A percentile compares a stretch with the other conserved stretches of the same genome.
Conservation (phyloP, 2,888 invertebrate species). For the Periphyllus acericola region DNA sequence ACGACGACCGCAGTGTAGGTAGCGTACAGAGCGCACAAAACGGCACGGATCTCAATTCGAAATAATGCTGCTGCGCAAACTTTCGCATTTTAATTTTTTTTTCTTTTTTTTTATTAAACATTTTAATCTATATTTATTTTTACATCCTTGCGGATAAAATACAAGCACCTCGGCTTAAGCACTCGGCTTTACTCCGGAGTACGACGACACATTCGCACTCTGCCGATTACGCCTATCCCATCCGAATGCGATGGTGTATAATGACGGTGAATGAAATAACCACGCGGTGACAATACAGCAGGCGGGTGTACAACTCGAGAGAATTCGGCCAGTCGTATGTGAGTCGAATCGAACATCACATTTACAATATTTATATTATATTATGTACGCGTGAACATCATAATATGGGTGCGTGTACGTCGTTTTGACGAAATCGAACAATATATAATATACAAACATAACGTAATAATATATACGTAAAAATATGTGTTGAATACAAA, state of each 20-base stretch:
- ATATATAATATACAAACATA: background rate
- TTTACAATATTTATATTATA: background rate
- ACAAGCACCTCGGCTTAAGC: too few species aligned
- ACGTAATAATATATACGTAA: background rate
- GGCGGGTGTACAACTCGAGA: background rate
- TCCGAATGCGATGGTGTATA: background rate
- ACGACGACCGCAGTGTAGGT: constrained; percentile 28
- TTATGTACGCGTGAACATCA: background rate
- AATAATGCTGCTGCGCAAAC: background rate
- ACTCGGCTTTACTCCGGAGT: too few species aligned
- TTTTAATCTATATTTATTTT: background rate
- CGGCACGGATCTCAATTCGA: constrained; percentile 28
- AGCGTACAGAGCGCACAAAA: constrained; percentile 29
- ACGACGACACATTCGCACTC: too few species aligned
- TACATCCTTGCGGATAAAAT: background rate
- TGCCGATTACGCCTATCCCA: too few species aligned
- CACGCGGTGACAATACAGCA: background rate
- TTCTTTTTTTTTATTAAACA: background rate
- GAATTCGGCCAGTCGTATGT: background rate
- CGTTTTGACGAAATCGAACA: constrained; percentile 4
- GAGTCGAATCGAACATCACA: constrained; percentile 17
- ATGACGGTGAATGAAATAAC: background rate
- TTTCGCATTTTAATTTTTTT: background rate
- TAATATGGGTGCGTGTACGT: too few species aligned
- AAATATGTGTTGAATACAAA: constrained; percentile 15